These are phyloP conservation scores for Globicephala melas DNA, from an alignment of 2,113 vertebrate genomes.

Conservation along the genomic window DNA sequence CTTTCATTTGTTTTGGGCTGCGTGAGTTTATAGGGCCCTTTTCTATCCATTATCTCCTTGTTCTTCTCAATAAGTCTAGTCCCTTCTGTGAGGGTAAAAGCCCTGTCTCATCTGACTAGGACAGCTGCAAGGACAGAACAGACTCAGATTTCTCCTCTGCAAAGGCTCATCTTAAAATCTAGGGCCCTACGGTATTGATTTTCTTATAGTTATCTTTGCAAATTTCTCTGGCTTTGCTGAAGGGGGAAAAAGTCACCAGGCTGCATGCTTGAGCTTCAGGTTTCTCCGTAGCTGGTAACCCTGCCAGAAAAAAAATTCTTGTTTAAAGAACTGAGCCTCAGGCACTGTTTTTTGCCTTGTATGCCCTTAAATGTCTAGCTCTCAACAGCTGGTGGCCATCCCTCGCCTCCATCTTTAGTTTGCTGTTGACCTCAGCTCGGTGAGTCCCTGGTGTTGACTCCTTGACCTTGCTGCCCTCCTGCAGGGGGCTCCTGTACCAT, in stretches of 20 bases:
- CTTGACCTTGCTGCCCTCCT: not conserved
- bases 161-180: conserved; percentile 31
- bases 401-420: not conserved
- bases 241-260: not conserved
- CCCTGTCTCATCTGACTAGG: not conserved
- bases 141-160: conserved; percentile 23
- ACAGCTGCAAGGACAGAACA: not conserved
- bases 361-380: not conserved
- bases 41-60: not conserved
- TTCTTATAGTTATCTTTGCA: conserved; percentile 49
- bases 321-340: not conserved
- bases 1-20: conserved; percentile 3
- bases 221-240: conserved; percentile 57
- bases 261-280: conserved; percentile 44
- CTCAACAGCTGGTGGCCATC: conserved; percentile 31
- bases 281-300: conserved; percentile 47
- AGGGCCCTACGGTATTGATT: conserved; percentile 9
- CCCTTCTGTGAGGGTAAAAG: not conserved
- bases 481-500: not conserved
- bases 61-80: not conserved
- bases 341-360: not conserved
- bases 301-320: not conserved
- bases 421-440: not conserved
- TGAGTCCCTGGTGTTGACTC: not conserved
- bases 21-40: not conserved